Conservation (phyloP, 2,797 vertebrate species). For the Triplophysa yarkandensis region DNA sequence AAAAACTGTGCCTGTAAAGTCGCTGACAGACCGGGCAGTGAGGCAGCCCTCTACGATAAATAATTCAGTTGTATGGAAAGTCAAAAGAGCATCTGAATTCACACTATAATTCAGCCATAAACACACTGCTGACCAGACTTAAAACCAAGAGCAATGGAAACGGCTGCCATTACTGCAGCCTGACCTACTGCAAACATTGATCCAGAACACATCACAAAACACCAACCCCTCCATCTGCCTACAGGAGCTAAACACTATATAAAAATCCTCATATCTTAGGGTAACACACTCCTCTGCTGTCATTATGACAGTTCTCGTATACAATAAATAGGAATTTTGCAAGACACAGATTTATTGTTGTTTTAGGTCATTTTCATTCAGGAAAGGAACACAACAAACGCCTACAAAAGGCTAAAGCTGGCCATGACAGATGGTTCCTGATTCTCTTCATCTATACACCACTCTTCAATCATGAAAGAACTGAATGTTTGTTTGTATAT, state of each 20-base stretch:
- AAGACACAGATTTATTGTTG: neutral
- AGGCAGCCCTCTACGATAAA: neutral
- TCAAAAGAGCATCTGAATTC: slow-evolving; percentile 2
- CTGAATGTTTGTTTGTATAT: neutral
- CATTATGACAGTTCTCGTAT: neutral
- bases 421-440: no score
- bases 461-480: neutral
- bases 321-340: neutral
- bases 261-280: neutral
- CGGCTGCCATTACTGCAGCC: neutral
- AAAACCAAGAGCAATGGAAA: slow-evolving; percentile 1
- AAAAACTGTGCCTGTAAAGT: neutral
- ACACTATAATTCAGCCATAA: slow-evolving; percentile 13
- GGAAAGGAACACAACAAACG: no score
- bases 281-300: neutral
- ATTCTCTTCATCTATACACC: neutral
- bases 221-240: neutral
- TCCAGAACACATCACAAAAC: neutral
- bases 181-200: slow-evolving; percentile 3
- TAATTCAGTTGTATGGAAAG: slow-evolving; percentile 5
- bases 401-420: no score
- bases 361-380: neutral
- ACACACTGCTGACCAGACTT: slow-evolving; percentile 12
- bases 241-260: neutral
- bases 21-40: neutral